phyloP scores from a whole-genome alignment of 2,797 vertebrate genomes.

The Linurgus olivaceus region DNA sequence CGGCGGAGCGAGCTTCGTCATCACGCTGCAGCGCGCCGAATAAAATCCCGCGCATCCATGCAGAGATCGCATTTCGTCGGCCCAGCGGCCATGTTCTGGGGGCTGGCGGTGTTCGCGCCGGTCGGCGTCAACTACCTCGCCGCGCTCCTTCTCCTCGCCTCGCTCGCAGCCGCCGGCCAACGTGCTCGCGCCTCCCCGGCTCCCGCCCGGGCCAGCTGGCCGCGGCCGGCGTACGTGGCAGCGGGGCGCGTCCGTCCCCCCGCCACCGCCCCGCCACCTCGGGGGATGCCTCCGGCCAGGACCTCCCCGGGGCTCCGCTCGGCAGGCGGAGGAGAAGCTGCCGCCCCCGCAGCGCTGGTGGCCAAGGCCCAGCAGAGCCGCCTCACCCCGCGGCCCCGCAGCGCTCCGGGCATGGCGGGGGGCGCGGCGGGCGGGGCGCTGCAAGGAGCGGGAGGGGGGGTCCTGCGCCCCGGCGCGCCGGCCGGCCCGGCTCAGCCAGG shows the following conservation, averaged over 20 bases:
- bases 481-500: conserved; percentile 21
- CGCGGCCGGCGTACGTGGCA: conserved; percentile 46
- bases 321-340: not conserved
- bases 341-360: not conserved
- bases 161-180: conserved; percentile 22
- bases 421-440: not conserved
- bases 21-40: too few species aligned
- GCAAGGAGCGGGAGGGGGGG: not conserved
- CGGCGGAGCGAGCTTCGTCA: too few species aligned
- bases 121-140: too few species aligned
- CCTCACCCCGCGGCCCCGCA: not conserved
- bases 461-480: not conserved
- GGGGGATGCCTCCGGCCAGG: not conserved
- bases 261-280: not conserved
- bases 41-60: too few species aligned
- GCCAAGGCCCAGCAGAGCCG: not conserved
- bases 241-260: not conserved
- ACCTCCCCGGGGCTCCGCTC: not conserved
- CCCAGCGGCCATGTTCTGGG: too few species aligned
- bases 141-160: too few species aligned
- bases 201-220: conserved; percentile 16
- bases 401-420: not conserved
- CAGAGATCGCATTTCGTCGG: too few species aligned
- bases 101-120: too few species aligned
- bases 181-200: not conserved